Evolutionary conservation across 2,888 invertebrate species (phyloP).

Genomic region (Rhagonycha fulva): DNA sequence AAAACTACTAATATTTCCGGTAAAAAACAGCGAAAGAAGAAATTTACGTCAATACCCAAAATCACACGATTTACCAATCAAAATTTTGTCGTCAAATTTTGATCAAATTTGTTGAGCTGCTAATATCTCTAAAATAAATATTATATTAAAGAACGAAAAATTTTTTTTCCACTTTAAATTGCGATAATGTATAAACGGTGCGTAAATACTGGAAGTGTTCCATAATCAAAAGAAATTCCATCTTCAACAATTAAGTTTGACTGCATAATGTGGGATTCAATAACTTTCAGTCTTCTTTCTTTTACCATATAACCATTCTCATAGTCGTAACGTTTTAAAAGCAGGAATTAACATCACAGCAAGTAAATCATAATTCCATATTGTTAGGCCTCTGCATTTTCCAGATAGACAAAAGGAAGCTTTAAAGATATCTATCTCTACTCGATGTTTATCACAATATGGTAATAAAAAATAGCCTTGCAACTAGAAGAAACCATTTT

Average conservation of each 20-base stretch:
- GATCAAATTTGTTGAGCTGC: neutral
- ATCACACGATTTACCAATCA: neutral
- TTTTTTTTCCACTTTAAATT: neutral
- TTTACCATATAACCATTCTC: neutral
- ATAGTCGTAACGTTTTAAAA: neutral
- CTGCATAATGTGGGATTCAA: neutral
- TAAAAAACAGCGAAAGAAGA: neutral
- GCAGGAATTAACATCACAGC: conserved; percentile 3
- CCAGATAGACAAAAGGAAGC: conserved; percentile 4
- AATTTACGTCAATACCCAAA: neutral
- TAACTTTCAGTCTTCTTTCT: conserved; percentile 1
- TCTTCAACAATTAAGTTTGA: neutral
- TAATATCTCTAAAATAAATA: neutral
- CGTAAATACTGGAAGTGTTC: neutral
- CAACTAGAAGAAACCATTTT: conserved; percentile 2
- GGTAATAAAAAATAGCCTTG: conserved; percentile 6
- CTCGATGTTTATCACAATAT: conserved; percentile 25
- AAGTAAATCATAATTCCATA: conserved; percentile 18
- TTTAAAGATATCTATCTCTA: conserved; percentile 21
- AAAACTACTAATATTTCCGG: neutral
- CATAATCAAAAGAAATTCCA: neutral
- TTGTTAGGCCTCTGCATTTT: conserved; percentile 6
- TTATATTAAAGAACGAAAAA: neutral
- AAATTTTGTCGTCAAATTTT: neutral
- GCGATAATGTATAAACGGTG: neutral